Evolutionary conservation across 2,888 invertebrate genomes (phyloP), one percentile per base, ranked within the genome.

Genomic region (Chymomyza fuscimana): DNA sequence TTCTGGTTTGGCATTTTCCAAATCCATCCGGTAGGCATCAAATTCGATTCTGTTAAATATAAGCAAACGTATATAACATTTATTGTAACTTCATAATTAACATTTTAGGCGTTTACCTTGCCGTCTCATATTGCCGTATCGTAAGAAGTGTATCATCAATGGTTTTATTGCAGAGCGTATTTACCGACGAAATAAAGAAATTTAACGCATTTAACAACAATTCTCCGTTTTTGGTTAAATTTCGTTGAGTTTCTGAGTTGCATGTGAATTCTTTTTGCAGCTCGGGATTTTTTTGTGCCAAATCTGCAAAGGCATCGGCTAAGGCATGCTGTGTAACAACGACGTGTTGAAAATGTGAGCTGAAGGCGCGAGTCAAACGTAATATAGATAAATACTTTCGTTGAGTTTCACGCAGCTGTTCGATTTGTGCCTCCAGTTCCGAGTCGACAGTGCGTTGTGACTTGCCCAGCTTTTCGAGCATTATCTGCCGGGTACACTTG

Each of bases 401-500:
- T 92, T 99, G 98, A 15, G 98, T 98, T 91, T 99, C 99, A 76
- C 98, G 94, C 72, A 99, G 92, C 83, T 95, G 94, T 91, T 98
- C 98, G 81, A 99, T 99, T 92, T 98, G 97, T 16, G 96, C 95
- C 93, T 99, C 99, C 86, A 99, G 92, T 92, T 99, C 99, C 1
- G 97, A 95, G 91, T 97, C 97, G 63, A 97, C 96, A 58, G 97
- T 97, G 72, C 97, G 94, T 9, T 97, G 96, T 59, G 96, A 96
- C 93, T 98, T 99, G 19, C 99, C 99, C 68, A 99, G 93, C 91
- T 97, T 98, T 91, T 99, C 99, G 82, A 98, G 96, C 92, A 99
- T 95, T 72, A 98, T 94, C 92, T 99, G 99, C 88, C 97, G 96
- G 6, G 99, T 99, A 91, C 99, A 99, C 92, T 99, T 99, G 92